Conservation (phyloP, 2,888 invertebrate genomes). For the Agriopis aurantiaria region DNA sequence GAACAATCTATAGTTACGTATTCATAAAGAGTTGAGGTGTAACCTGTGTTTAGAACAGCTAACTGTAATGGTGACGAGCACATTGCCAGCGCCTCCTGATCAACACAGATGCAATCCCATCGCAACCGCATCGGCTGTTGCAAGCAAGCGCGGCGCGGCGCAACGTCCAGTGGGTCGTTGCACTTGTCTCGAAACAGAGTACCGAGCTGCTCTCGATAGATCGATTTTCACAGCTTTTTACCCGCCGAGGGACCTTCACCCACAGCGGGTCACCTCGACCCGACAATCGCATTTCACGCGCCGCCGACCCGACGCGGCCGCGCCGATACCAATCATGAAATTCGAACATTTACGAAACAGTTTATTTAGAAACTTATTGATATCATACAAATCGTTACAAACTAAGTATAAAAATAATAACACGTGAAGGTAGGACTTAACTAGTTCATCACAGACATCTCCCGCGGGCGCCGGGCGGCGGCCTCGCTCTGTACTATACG, state of each 20-base stretch:
- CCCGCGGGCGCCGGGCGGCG: conserved; percentile 24
- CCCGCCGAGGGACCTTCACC: conserved; percentile 74
- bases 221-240: conserved; percentile 61
- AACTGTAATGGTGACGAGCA: neutral
- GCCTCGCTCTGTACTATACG: conserved; percentile 39
- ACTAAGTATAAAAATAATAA: conserved; percentile 81
- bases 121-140: conserved; percentile 4
- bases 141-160: conserved; percentile 1
- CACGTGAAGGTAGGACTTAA: conserved; percentile 52
- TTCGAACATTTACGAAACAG: conserved; percentile 74
- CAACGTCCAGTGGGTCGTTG: conserved; percentile 57
- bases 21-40: conserved; percentile 1
- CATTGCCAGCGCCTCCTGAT: too few species aligned
- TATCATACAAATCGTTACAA: conserved; percentile 59
- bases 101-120: conserved; percentile 1
- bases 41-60: neutral
- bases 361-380: conserved; percentile 82
- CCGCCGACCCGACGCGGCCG: conserved; percentile 54
- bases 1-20: conserved; percentile 2
- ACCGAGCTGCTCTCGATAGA: conserved; percentile 43
- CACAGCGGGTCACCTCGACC: conserved; percentile 59
- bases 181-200: conserved; percentile 48
- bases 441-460: conserved; percentile 68
- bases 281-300: conserved; percentile 74
- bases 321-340: conserved; percentile 70